These are phyloP conservation scores for Camponotus pennsylvanicus DNA, from an alignment of 1,140 invertebrate species.

Conservation along the genomic window DNA sequence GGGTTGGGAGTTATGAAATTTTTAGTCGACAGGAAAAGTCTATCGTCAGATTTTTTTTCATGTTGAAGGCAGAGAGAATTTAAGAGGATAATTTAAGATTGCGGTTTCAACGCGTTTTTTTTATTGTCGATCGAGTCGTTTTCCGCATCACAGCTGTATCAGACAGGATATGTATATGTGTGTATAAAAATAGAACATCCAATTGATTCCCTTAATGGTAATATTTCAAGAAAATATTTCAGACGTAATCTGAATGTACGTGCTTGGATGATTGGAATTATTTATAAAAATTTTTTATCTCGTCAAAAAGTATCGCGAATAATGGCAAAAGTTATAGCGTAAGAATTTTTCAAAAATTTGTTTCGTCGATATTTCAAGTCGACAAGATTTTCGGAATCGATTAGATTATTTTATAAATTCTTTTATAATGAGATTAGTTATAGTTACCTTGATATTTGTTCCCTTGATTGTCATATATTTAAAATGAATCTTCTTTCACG, in stretches of 20 bases:
- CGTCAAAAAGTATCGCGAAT: background rate
- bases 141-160: background rate
- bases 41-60: background rate
- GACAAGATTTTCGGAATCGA: background rate
- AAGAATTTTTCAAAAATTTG: background rate
- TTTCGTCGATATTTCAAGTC: background rate
- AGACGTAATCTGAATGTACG: background rate
- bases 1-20: constrained; percentile 22
- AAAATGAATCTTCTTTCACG: background rate
- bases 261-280: background rate
- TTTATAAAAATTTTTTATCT: background rate
- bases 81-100: constrained; percentile 9
- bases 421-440: background rate
- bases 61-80: no score
- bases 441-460: background rate
- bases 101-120: constrained; percentile 6
- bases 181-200: background rate
- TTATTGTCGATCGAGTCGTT: background rate
- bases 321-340: background rate
- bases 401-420: background rate
- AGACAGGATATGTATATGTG: background rate
- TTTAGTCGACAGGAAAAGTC: constrained; percentile 35
- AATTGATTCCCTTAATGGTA: background rate
- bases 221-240: background rate
- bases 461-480: background rate